Base-by-base conservation (phyloP, 2,113 vertebrate genomes). In the Ameiurus melas region DNA sequence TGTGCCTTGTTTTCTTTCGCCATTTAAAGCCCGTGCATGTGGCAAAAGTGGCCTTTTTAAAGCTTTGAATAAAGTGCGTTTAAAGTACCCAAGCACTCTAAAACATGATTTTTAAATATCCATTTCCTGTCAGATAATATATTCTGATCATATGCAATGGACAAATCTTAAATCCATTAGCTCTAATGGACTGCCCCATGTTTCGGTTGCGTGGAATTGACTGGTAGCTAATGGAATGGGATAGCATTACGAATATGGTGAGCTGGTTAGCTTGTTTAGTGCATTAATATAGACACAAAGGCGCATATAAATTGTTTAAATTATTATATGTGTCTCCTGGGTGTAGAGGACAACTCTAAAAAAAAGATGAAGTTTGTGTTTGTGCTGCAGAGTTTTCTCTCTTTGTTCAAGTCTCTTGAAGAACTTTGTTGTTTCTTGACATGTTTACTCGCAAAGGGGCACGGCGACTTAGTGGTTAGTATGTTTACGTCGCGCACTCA, bases 131-230 rank as follows among this genome's bases (percentile, higher is more conserved):
- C 30, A 22, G 30, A 36, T 82, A 39, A 82, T 60, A 39, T 25
- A 60, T 60, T 82, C 80, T 62, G 80, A 83, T 83, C 39, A 62
- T 16, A 43, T 62, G 57, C 80, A 43, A 82, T 20, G 22, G 20
- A 60, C 20, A 82, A 82, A 62, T 57, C n/a, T 33, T 57, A 82
- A 60, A 39, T 82, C 30, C 80, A 60, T 82, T 82, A 82, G 19
- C 55, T 25, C 10, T 58, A 82, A 82, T 82, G 55, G 80, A 82
- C 55, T 14, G 80, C 14, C 80, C 33, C 5, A 16, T 83, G 33
- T 43, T 58, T 22, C 33, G 79, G 55, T 81, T 22, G 17, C 3
- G 1, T 22, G 33, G 33, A 60, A 36, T 14, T 60, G 57, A 13
- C 55, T 58, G 9, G n/a, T 20, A 78, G 75, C 3, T 79, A 79